Evolutionary conservation across 2,113 vertebrate species (phyloP).

Genomic region (Tonatia bakeri): DNA sequence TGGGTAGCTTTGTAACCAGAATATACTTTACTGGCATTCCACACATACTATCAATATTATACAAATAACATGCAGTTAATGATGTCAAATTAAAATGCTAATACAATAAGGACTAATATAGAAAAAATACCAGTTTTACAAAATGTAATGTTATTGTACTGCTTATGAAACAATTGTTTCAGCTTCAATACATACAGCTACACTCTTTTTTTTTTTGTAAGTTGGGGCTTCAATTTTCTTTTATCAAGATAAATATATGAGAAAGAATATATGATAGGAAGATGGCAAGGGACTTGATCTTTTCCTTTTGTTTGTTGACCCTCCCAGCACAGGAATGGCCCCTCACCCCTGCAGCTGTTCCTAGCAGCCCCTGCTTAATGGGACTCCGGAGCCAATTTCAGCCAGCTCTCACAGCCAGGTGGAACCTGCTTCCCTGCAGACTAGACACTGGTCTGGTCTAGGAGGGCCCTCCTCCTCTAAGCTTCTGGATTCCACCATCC

Average conservation of each 20-base stretch:
- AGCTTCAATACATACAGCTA: neutral
- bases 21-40: neutral
- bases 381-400: neutral
- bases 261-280: neutral
- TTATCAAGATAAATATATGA: neutral
- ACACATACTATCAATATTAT: neutral
- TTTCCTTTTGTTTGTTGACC: neutral
- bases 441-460: neutral
- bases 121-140: neutral
- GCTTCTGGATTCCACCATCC: neutral
- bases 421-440: neutral
- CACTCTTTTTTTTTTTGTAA: neutral
- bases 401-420: no score
- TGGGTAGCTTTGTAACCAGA: neutral
- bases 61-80: neutral
- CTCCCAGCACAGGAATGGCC: accelerated
- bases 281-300: neutral
- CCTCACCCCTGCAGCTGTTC: neutral
- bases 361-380: accelerated
- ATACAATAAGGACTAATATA: neutral
- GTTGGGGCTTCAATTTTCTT: neutral
- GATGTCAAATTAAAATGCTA: neutral
- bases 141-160: neutral
- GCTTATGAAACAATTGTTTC: neutral
- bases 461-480: accelerated